Percentiles rank a stretch among this genome's conserved stretches.
Evolutionary conservation across 2,113 vertebrate genomes (phyloP).

Genomic region (Gopherus flavomarginatus): DNA sequence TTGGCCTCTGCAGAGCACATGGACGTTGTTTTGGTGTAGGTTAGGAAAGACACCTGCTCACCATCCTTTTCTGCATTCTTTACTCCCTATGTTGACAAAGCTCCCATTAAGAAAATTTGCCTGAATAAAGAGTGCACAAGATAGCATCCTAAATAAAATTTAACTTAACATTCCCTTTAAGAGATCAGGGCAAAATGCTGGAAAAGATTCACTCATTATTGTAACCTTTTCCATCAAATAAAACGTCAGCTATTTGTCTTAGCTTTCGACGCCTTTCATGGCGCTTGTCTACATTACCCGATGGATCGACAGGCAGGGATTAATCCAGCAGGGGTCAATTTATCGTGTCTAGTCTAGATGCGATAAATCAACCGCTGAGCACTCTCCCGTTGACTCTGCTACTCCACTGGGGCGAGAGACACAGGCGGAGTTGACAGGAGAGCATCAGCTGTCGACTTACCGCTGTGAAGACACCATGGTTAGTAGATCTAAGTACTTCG

Average conservation of each 20-base stretch:
- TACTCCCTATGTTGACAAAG: background rate
- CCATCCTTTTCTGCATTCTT: background rate
- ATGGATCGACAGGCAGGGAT: no score
- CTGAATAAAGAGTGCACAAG: background rate
- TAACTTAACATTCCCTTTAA: background rate
- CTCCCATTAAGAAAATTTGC: background rate
- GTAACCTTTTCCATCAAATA: background rate
- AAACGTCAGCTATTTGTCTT: background rate
- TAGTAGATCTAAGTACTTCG: no score
- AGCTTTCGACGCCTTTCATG: background rate
- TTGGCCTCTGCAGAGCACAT: background rate
- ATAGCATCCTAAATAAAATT: background rate
- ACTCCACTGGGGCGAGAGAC: no score
- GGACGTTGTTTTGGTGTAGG: background rate
- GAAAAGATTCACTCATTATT: background rate
- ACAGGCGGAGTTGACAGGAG: no score
- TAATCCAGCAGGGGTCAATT: no score
- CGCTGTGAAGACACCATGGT: no score
- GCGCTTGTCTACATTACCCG: no score
- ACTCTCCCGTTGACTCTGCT: no score
- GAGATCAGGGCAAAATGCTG: background rate
- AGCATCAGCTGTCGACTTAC: no score
- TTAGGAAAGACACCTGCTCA: background rate
- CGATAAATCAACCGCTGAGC: no score
- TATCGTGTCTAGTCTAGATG: no score